Conservation (phyloP, 2,888 invertebrate species). For the Piscicola geometra region DNA sequence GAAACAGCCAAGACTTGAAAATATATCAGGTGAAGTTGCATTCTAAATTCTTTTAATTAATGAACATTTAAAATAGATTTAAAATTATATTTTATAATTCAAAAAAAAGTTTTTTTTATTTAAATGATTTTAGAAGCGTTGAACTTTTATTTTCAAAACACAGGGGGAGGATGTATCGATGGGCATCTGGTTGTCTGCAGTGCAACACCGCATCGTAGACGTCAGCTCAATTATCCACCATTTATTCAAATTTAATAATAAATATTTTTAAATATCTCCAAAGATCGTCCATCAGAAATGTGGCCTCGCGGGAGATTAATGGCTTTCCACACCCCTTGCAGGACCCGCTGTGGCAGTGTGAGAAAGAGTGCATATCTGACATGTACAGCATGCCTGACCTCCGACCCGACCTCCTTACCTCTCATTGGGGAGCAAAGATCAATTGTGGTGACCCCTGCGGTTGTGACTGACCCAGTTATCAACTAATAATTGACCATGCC, state of each 20-base stretch:
- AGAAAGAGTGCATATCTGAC: constrained; percentile 42
- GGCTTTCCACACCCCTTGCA: constrained; percentile 17
- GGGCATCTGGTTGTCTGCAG: constrained; percentile 54
- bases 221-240: too few relatives aligned
- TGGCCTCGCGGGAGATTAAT: too few relatives aligned
- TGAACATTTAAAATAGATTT: too few relatives aligned
- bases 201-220: constrained; percentile 45
- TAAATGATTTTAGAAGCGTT: too few relatives aligned
- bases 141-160: too few relatives aligned
- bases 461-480: constrained; percentile 36
- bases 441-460: constrained; percentile 43
- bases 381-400: constrained; percentile 42
- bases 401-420: constrained; percentile 34
- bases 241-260: too few relatives aligned
- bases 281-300: too few relatives aligned
- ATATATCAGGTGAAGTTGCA: constrained; percentile 51
- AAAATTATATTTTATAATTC: too few relatives aligned
- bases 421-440: constrained; percentile 33
- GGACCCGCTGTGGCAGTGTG: constrained; percentile 42
- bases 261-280: too few relatives aligned
- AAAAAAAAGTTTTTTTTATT: neutral
- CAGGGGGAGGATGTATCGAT: constrained; percentile 55
- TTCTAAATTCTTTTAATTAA: too few relatives aligned
- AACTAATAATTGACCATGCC: too few relatives aligned
- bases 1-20: constrained; percentile 47